These are phyloP conservation scores for Chironomus tentans DNA, from an alignment of 2,888 invertebrate species.

Conservation along the genomic window DNA sequence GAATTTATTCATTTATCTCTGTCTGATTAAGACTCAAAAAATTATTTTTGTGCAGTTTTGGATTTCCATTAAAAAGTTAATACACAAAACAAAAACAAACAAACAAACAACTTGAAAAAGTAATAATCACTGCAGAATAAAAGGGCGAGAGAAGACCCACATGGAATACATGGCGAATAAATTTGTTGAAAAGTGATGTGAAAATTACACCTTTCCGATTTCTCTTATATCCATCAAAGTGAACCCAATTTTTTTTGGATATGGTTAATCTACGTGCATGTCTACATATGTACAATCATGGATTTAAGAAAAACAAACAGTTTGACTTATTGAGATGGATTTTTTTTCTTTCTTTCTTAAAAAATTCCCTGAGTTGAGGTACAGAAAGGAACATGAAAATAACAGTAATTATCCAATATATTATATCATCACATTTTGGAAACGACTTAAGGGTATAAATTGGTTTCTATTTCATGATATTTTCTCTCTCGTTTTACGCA, in stretches of 20 bases:
- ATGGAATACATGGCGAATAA: conserved; percentile 22
- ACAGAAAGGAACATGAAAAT: conserved; percentile 17
- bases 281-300: background rate
- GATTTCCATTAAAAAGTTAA: background rate
- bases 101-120: background rate
- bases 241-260: background rate
- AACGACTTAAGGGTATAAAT: background rate
- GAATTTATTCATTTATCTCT: background rate
- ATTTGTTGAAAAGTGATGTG: conserved; percentile 27
- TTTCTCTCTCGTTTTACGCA: background rate
- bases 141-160: conserved; percentile 1
- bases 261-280: background rate
- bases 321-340: conserved; percentile 15
- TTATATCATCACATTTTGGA: conserved; percentile 26
- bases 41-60: background rate
- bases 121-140: background rate
- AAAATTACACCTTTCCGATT: conserved; percentile 25
- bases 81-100: no score
- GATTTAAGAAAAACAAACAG: conserved; percentile 12
- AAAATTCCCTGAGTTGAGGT: background rate
- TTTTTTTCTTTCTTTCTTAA: background rate
- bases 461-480: background rate
- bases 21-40: background rate
- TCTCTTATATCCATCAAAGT: background rate
- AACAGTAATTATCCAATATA: conserved; percentile 27